phyloP scores from a whole-genome alignment of 2,113 vertebrate species.

The Diphyllodes magnificus region DNA sequence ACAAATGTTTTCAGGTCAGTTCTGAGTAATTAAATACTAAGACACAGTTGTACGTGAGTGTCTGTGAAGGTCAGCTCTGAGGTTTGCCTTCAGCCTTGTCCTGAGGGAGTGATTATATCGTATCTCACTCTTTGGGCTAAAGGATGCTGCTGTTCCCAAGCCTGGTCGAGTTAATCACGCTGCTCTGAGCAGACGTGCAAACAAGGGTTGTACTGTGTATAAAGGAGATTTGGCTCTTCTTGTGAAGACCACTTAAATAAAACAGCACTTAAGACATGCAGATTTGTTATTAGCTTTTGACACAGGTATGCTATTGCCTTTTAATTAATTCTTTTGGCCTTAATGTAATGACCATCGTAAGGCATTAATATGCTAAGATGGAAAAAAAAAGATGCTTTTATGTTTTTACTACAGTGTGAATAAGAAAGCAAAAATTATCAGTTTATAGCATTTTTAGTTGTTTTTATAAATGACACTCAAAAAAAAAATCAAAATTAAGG shows the following conservation, averaged over 20 bases:
- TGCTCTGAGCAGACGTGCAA: background rate
- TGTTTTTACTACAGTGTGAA: background rate
- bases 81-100: background rate
- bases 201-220: background rate
- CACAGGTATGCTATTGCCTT: background rate
- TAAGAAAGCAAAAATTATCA: background rate
- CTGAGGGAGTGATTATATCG: background rate
- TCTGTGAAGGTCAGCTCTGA: background rate
- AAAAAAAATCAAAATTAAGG: background rate
- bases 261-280: background rate
- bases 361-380: background rate
- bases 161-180: background rate
- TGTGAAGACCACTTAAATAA: background rate
- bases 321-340: background rate
- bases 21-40: background rate
- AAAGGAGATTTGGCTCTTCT: background rate
- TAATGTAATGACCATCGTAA: rapidly evolving
- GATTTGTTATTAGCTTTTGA: background rate
- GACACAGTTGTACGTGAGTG: background rate
- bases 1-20: background rate
- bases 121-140: background rate
- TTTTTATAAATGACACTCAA: background rate
- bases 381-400: background rate
- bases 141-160: background rate
- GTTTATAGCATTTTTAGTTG: background rate